phyloP scores from a whole-genome alignment of 2,888 invertebrate genomes.

The Macropis europaea region DNA sequence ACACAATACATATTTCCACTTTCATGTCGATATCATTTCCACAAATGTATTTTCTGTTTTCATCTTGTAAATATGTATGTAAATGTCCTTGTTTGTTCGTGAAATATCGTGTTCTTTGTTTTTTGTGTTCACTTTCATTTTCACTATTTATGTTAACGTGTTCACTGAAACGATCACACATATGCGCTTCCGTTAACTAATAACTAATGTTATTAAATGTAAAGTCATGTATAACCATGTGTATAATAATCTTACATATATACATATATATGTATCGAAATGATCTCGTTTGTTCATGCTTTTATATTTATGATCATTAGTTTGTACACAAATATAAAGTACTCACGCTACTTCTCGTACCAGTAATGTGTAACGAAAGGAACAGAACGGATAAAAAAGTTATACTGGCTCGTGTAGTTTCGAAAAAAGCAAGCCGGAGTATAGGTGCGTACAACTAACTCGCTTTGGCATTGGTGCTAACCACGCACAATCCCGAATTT shows the following conservation, averaged over 20 bases:
- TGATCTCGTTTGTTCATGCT: conserved; percentile 27
- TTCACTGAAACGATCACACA: background rate
- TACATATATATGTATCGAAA: background rate
- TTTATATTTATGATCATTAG: conserved; percentile 37
- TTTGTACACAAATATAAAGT: conserved; percentile 38
- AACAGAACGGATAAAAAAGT: conserved; percentile 40
- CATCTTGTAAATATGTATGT: conserved; percentile 19
- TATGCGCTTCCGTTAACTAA: conserved; percentile 29
- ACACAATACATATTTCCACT: background rate
- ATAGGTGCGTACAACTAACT: conserved; percentile 74
- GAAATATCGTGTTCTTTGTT: conserved; percentile 6
- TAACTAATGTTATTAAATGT: conserved; percentile 30
- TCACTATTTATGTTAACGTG: background rate
- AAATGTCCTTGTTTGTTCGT: conserved; percentile 9
- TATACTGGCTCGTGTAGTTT: conserved; percentile 51
- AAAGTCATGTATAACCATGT: conserved; percentile 1
- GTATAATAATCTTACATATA: conserved; percentile 14
- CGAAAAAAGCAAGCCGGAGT: conserved; percentile 69
- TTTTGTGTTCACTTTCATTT: background rate
- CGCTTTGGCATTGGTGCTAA: conserved; percentile 77
- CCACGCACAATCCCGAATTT: conserved; percentile 75
- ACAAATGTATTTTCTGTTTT: background rate
- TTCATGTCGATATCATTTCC: background rate
- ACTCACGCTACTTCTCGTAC: conserved; percentile 43
- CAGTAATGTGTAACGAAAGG: conserved; percentile 47